These are phyloP conservation scores for Melozone crissalis DNA, from an alignment of 2,113 vertebrate genomes.

Conservation along the genomic window DNA sequence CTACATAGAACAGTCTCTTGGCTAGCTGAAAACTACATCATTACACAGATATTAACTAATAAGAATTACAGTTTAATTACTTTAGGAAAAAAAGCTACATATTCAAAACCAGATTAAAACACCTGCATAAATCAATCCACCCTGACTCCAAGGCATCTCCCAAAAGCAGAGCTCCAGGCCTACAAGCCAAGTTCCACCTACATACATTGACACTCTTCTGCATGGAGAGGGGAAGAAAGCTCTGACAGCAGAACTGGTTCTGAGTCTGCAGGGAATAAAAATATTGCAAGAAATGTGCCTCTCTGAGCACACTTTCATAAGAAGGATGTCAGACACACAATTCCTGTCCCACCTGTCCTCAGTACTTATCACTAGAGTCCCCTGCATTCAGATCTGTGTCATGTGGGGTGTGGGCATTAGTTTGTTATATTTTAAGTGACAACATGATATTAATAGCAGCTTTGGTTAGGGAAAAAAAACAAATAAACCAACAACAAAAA, in stretches of 20 bases:
- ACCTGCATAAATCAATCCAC: background rate
- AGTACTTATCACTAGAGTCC: background rate
- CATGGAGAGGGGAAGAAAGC: background rate
- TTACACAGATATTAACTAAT: background rate
- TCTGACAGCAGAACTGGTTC: background rate
- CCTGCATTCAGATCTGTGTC: background rate
- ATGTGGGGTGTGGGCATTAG: fast-evolving
- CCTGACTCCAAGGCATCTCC: background rate
- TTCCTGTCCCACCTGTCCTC: background rate
- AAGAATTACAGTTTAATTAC: background rate
- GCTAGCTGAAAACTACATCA: background rate
- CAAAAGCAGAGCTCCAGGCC: background rate
- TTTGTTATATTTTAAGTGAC: background rate
- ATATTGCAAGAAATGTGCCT: background rate
- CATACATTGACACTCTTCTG: background rate
- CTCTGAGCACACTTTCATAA: background rate
- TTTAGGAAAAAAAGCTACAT: background rate
- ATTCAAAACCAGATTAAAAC: background rate
- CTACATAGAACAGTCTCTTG: background rate
- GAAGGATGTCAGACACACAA: background rate
- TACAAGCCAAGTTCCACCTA: background rate
- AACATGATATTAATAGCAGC: background rate
- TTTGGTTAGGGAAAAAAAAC: background rate
- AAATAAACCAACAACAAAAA: background rate
- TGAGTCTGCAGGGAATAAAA: background rate